Evolutionary conservation across 2,113 vertebrate species (phyloP).

Genomic region (Ia io): DNA sequence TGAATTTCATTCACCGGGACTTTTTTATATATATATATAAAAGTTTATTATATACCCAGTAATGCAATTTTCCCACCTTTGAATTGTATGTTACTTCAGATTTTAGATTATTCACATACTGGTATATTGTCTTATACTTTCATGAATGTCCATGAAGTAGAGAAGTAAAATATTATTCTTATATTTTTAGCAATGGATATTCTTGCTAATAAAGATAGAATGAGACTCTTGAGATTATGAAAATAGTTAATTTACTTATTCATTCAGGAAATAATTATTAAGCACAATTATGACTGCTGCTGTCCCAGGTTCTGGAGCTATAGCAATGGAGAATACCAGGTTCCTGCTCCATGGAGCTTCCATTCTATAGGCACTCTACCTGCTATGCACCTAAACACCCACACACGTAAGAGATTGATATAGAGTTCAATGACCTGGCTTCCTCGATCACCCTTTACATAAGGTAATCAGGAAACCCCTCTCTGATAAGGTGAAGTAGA

Average conservation of each 20-base stretch:
- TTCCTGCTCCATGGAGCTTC: not conserved
- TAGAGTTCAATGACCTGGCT: not conserved
- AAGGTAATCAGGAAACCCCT: not conserved
- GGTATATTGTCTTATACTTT: not conserved
- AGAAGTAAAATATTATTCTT: not conserved
- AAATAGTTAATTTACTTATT: not conserved
- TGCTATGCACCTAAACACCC: not conserved
- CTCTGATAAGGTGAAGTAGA: not conserved
- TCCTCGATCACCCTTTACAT: not conserved
- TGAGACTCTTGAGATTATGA: not conserved
- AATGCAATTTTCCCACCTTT: not conserved
- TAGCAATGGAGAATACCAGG: not conserved
- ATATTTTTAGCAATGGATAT: not conserved
- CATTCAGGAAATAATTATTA: not conserved
- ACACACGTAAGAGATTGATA: not conserved
- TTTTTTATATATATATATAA: too few relatives aligned
- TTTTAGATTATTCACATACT: not conserved
- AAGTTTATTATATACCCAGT: not conserved
- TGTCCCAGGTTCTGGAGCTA: not conserved
- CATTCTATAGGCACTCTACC: not conserved
- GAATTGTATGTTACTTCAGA: not conserved
- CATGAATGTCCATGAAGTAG: not conserved
- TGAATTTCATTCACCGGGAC: too few relatives aligned
- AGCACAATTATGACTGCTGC: not conserved
- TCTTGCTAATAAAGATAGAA: not conserved